Base-by-base conservation (phyloP, 2,888 invertebrate species). In the Xestobium rufovillosum region DNA sequence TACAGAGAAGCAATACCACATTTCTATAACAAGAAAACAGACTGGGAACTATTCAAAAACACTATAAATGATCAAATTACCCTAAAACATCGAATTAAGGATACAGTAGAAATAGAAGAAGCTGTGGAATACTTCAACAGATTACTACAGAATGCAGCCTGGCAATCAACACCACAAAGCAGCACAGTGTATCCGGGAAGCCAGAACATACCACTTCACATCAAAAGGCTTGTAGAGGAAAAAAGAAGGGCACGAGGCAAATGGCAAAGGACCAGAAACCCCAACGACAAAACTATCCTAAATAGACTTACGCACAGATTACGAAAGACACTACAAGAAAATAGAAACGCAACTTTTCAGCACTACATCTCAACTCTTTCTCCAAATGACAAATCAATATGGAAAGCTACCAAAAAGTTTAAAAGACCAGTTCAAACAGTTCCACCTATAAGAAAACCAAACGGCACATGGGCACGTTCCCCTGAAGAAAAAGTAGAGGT, bases 401-500 rank as follows among this genome's bases (percentile, higher is more conserved):
- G 27, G 27, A 26, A 26, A 26, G 27, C 27, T 14, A 26, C 3
- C 14, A 26, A 9, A 14, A 26, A 26, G 14, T 26, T 3, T 14
- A 26, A 26, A 26, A 12, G 14, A 8, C 27, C 27, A n/a, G 14
- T 26, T 6, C 13, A 6, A 4, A 9, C 12, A 12, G 14, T 13
- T 26, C 6, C n/a, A 26, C 27, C 27, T 8, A 26, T 26, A 26
- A 26, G n/a, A 26, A 26, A 26, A 4, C 27, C 27, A 4, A 14
- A 26, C 14, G 27, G 27, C 12, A 26, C n/a, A 3, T 26, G 27
- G 27, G 3, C 27, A 6, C 27, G 27, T 14, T 26, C 27, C 27
- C 12, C 12, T 14, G 12, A 3, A 2, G 27, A 26, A 3, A 26
- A 26, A 26, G 12, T 14, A 4, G 8, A 12, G 14, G 3, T 26